These are phyloP conservation scores for Ovis canadensis DNA, from an alignment of 2,113 vertebrate genomes.

Conservation along the genomic window DNA sequence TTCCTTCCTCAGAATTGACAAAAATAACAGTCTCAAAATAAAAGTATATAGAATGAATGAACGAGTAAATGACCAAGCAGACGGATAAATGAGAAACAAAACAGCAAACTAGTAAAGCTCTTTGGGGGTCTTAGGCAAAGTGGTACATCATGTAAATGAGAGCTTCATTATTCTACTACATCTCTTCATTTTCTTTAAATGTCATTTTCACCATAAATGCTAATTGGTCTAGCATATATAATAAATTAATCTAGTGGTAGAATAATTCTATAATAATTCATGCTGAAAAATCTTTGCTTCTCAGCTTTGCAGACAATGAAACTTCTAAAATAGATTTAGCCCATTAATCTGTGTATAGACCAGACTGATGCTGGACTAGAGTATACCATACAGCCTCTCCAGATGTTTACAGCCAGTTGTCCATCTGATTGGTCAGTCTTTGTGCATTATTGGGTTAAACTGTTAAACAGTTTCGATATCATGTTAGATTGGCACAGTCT, in stretches of 20 bases:
- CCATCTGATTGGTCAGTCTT: neutral
- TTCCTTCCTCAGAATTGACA: constrained; percentile 12
- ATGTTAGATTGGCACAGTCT: neutral
- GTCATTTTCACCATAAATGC: constrained; percentile 49
- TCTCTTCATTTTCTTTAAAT: constrained; percentile 48
- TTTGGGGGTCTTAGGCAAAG: neutral
- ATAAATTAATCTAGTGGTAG: constrained; percentile 34
- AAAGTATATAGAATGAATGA: neutral
- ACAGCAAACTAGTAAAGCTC: constrained; percentile 8
- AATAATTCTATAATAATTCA: constrained; percentile 28
- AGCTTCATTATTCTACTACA: constrained; percentile 30
- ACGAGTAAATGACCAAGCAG: constrained; percentile 31
- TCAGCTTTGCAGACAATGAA: neutral
- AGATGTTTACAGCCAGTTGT: neutral
- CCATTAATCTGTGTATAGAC: neutral
- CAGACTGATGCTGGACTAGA: neutral
- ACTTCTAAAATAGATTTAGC: neutral
- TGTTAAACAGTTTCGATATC: neutral
- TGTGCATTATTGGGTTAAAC: neutral
- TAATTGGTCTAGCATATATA: constrained; percentile 50
- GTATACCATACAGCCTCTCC: neutral
- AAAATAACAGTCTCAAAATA: constrained; percentile 47
- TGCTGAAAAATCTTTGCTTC: neutral
- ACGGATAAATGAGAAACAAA: constrained; percentile 27
- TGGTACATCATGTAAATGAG: constrained; percentile 11